phyloP scores from a whole-genome alignment of 2,888 invertebrate species.

The Abrostola tripartita region DNA sequence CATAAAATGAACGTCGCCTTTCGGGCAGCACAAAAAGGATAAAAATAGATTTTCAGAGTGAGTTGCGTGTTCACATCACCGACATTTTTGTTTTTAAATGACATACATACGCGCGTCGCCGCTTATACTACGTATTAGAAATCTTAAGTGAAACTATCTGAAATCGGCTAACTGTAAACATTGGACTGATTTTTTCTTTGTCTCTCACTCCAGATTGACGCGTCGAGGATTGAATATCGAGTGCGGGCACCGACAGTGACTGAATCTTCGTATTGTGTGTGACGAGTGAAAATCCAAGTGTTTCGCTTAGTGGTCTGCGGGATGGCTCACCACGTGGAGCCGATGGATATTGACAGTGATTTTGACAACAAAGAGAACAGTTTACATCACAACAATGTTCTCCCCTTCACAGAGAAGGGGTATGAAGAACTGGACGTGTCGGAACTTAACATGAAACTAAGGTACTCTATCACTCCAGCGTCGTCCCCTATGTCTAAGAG shows the following conservation, averaged over 20 bases:
- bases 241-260: slow-evolving; percentile 36
- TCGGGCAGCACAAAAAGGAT: slow-evolving; percentile 79
- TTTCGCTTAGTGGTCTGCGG: slow-evolving; percentile 47
- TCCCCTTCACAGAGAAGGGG: slow-evolving; percentile 79
- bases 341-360: slow-evolving; percentile 82
- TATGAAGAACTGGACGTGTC: slow-evolving; percentile 83
- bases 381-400: slow-evolving; percentile 76
- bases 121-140: slow-evolving; percentile 77
- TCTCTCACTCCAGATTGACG: slow-evolving; percentile 65
- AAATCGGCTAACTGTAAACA: slow-evolving; percentile 80
- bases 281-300: slow-evolving; percentile 41
- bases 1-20: slow-evolving; percentile 80
- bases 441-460: slow-evolving; percentile 82
- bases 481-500: slow-evolving; percentile 83
- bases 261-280: slow-evolving; percentile 42
- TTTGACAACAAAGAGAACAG: slow-evolving; percentile 84
- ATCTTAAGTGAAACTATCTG: slow-evolving; percentile 81
- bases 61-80: slow-evolving; percentile 77
- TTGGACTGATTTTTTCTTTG: slow-evolving; percentile 77
- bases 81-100: slow-evolving; percentile 86
- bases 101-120: slow-evolving; percentile 80
- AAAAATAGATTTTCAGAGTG: slow-evolving; percentile 85
- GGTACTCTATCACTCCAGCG: slow-evolving; percentile 80
- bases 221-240: slow-evolving; percentile 53
- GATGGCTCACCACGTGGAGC: slow-evolving; percentile 80